phyloP scores from a whole-genome alignment of 2,797 vertebrate genomes.

The Eupleurogrammus muticus region DNA sequence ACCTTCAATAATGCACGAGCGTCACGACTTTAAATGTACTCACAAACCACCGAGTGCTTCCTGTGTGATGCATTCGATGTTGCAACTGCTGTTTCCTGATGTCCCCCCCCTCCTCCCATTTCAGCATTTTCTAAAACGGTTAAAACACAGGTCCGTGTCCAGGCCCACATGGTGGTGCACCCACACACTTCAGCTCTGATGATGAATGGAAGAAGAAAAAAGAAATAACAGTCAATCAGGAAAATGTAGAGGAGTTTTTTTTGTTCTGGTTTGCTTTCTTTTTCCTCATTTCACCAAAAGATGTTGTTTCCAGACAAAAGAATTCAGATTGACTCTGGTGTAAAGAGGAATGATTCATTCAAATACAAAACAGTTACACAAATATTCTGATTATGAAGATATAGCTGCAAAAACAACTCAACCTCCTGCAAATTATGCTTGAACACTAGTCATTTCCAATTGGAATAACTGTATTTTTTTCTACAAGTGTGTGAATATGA shows the following conservation, averaged over 20 bases:
- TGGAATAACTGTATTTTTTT: no score
- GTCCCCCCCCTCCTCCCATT: conserved; percentile 1
- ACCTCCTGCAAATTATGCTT: neutral
- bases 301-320: conserved; percentile 7
- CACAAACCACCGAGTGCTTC: neutral
- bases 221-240: conserved; percentile 8
- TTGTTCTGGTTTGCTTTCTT: conserved; percentile 9
- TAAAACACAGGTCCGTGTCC: conserved; percentile 29
- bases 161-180: neutral
- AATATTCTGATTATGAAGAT: no score
- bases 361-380: neutral
- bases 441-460: no score
- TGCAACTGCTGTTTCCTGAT: conserved; percentile 11
- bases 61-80: conserved; percentile 5
- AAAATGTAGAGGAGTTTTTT: conserved; percentile 8
- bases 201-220: conserved; percentile 15
- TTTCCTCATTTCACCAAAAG: neutral
- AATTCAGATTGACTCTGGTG: neutral
- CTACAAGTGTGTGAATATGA: no score
- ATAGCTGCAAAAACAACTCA: neutral
- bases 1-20: neutral
- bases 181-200: conserved; percentile 23
- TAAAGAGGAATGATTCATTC: neutral
- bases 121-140: no score
- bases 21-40: neutral